Percentiles rank a stretch among this genome's conserved stretches.
Evolutionary conservation across 2,113 vertebrate species (phyloP).

Genomic region (Lasiurus cinereus): DNA sequence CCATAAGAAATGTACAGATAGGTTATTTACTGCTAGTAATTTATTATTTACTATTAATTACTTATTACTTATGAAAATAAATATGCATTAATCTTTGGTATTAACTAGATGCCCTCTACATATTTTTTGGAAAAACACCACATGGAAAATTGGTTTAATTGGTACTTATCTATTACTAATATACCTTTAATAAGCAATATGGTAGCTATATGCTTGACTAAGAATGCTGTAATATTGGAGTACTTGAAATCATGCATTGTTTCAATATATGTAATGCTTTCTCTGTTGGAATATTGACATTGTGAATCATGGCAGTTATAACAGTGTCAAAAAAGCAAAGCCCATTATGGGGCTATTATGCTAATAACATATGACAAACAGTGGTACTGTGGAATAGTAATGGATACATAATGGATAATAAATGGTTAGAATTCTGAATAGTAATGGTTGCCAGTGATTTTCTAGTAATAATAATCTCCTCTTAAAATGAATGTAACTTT

Average conservation of each 20-base stretch:
- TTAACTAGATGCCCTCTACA: neutral
- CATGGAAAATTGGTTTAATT: constrained; percentile 15
- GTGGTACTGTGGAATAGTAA: constrained; percentile 13
- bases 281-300: constrained; percentile 22
- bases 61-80: constrained; percentile 46
- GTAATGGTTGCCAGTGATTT: constrained; percentile 51
- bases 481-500: constrained; percentile 56
- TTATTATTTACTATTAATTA: constrained; percentile 35
- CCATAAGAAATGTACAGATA: neutral
- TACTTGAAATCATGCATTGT: constrained; percentile 61
- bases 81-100: neutral
- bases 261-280: constrained; percentile 13
- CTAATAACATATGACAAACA: constrained; percentile 58
- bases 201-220: neutral
- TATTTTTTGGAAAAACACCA: neutral
- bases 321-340: constrained; percentile 25
- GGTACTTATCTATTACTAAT: neutral
- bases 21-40: neutral
- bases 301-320: constrained; percentile 51
- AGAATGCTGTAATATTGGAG: constrained; percentile 47
- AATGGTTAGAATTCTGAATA: constrained; percentile 64
- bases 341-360: constrained; percentile 51
- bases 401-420: constrained; percentile 72
- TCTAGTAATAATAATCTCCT: constrained; percentile 16
- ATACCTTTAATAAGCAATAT: constrained; percentile 36